Conservation (phyloP, 2,797 vertebrate genomes). For the Lagocephalus sceleratus region DNA sequence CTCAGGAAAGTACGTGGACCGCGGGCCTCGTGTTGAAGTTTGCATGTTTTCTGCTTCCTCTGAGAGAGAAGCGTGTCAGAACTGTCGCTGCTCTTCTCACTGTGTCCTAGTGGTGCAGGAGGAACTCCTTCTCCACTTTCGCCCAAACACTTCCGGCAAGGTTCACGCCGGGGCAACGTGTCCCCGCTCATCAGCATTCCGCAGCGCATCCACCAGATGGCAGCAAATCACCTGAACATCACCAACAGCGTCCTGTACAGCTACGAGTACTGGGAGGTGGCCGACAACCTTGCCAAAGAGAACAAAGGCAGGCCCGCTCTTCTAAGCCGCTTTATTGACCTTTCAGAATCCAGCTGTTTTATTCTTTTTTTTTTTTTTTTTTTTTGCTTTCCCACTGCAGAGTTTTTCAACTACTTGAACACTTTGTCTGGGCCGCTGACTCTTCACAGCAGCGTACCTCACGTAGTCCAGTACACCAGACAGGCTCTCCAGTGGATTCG, state of each 20-base stretch:
- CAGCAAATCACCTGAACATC: constrained; percentile 96
- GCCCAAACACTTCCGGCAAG: constrained; percentile 78
- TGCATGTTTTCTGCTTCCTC: background rate
- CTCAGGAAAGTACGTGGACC: constrained; percentile 86
- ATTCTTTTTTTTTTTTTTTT: constrained; percentile 18
- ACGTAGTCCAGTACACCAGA: constrained; percentile 94
- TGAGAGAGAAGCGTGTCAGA: no score
- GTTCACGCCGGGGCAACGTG: constrained; percentile 78
- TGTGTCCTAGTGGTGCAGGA: constrained; percentile 75
- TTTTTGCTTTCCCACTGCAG: no score
- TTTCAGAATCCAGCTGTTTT: background rate
- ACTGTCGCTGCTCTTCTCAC: constrained; percentile 18
- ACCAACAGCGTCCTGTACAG: constrained; percentile 98
- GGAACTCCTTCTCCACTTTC: constrained; percentile 82
- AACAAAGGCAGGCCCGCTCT: constrained; percentile 81
- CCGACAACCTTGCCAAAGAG: constrained; percentile 94
- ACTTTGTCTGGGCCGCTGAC: constrained; percentile 93
- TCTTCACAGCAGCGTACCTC: constrained; percentile 95
- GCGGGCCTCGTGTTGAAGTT: background rate
- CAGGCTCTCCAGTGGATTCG: constrained; percentile 98
- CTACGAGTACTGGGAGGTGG: constrained; percentile 99
- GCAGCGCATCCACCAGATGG: constrained; percentile 99
- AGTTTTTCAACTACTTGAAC: constrained; percentile 98
- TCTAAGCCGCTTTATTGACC: background rate
- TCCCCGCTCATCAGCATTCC: constrained; percentile 92